These are phyloP conservation scores for Brachionus koreanus DNA, from an alignment of 1,140 invertebrate species.

Conservation along the genomic window DNA sequence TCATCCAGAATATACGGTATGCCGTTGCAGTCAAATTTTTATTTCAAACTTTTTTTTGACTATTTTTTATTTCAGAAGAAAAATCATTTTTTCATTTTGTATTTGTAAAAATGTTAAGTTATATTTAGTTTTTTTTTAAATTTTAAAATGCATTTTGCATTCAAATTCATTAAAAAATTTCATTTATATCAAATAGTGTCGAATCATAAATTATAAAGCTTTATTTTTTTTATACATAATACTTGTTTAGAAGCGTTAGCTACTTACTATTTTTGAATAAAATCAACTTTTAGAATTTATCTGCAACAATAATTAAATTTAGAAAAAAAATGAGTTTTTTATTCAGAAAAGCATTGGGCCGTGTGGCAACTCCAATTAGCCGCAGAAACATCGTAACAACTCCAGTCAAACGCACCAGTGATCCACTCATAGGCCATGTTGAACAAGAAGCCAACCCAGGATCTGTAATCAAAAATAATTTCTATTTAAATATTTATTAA, in stretches of 20 bases:
- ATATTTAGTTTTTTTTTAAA: no score
- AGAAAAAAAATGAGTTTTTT: slow-evolving; percentile 24
- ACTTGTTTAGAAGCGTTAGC: not conserved
- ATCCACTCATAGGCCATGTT: slow-evolving; percentile 43
- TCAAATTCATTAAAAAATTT: no score
- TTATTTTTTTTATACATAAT: not conserved
- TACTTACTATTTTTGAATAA: not conserved
- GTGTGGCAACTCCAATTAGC: not conserved
- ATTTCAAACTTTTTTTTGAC: no score
- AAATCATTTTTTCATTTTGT: no score
- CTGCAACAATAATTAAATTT: not conserved
- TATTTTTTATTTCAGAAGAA: no score
- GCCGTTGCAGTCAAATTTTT: no score
- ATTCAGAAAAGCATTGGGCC: slow-evolving; percentile 31
- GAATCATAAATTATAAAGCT: slow-evolving; percentile 9
- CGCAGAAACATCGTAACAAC: slow-evolving; percentile 36
- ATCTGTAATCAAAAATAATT: not conserved
- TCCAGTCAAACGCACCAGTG: not conserved
- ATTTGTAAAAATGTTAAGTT: no score
- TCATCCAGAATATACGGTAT: no score
- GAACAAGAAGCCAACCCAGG: slow-evolving; percentile 37
- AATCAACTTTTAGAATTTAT: not conserved
- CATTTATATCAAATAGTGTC: no score
- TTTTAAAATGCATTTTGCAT: no score
- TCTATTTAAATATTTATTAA: not conserved